A percentile compares a stretch with the other conserved stretches of the same genome.
These are phyloP conservation scores for Cylloceria caligata DNA, from an alignment of 2,888 invertebrate species.

Conservation along the genomic window DNA sequence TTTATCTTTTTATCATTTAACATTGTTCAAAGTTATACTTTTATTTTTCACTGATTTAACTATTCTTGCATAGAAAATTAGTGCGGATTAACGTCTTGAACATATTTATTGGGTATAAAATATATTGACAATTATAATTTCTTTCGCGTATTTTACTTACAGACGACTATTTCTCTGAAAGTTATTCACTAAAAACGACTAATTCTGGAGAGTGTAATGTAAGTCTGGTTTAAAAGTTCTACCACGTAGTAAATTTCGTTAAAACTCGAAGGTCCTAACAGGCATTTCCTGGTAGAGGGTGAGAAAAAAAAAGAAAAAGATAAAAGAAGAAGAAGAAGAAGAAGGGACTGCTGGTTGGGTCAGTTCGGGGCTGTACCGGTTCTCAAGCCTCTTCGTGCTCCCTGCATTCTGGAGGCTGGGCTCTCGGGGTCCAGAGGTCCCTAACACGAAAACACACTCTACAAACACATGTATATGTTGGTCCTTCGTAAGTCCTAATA, in stretches of 20 bases:
- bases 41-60: no score
- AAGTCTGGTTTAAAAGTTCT: background rate
- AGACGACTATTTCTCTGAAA: background rate
- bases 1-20: no score
- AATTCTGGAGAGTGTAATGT: conserved; percentile 6
- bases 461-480: conserved; percentile 22
- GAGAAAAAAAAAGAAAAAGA: conserved; percentile 28
- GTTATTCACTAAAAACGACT: background rate
- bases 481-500: background rate
- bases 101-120: no score
- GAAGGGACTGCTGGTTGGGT: conserved; percentile 45
- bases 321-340: conserved; percentile 25
- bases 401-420: conserved; percentile 17
- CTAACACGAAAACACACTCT: conserved; percentile 69
- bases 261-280: conserved; percentile 3
- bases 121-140: background rate
- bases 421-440: conserved; percentile 17
- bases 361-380: conserved; percentile 48
- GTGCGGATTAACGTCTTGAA: no score
- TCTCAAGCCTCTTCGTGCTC: conserved; percentile 28
- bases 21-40: no score
- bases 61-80: no score
- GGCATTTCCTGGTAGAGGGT: conserved; percentile 35
- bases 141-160: no score
- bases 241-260: conserved; percentile 10